phyloP scores from a whole-genome alignment of 2,797 vertebrate genomes.

The Masticophis lateralis region DNA sequence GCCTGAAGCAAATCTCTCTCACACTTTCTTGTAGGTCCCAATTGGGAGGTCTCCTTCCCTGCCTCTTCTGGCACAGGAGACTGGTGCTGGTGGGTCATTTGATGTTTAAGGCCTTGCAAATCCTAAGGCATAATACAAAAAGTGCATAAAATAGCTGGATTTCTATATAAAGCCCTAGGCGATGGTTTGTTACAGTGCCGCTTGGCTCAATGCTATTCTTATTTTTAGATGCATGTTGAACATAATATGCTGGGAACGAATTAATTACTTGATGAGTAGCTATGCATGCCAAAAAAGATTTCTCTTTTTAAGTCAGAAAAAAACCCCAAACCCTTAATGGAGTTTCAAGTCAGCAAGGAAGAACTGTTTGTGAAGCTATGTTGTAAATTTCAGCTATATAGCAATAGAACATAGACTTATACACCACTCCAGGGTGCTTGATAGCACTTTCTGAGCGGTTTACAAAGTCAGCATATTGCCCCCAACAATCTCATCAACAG shows the following conservation, averaged over 20 bases:
- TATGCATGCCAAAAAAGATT: neutral
- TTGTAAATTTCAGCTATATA: neutral
- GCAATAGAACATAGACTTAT: neutral
- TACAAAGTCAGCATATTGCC: neutral
- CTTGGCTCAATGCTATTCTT: conserved; percentile 3
- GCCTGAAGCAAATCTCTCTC: neutral
- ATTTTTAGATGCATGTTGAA: conserved; percentile 19
- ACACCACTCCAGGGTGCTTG: neutral
- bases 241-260: neutral
- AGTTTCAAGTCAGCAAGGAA: neutral
- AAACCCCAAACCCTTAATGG: neutral
- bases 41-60: neutral
- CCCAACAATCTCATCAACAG: neutral
- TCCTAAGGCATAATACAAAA: neutral
- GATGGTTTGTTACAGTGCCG: neutral
- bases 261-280: conserved; percentile 1
- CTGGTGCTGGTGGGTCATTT: too few species aligned
- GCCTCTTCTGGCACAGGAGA: too few species aligned
- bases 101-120: neutral
- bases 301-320: conserved; percentile 6
- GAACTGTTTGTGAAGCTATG: neutral
- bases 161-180: neutral
- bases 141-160: neutral
- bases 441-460: neutral
- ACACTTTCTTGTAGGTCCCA: neutral